Evolutionary conservation across 2,888 invertebrate species (phyloP).

Genomic region (Rhimphoctona megacephalus): DNA sequence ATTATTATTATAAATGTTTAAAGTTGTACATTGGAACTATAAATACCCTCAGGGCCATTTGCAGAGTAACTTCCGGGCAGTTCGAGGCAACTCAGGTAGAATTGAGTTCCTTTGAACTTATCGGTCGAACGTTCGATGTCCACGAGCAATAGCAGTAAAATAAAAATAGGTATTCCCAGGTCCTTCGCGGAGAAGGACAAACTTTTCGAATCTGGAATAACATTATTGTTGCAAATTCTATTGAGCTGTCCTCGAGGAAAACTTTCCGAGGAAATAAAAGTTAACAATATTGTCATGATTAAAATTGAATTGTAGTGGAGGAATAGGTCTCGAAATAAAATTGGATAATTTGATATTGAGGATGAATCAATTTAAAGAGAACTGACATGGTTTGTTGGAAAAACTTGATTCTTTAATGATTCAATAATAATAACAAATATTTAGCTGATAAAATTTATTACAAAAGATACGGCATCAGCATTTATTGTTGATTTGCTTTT

Average conservation of each 20-base stretch:
- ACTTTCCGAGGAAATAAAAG: neutral
- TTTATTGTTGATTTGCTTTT: no score
- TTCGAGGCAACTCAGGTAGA: conserved; percentile 26
- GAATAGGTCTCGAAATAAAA: neutral
- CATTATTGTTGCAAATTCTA: conserved; percentile 41
- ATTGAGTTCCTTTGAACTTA: conserved; percentile 60
- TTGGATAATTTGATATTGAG: neutral
- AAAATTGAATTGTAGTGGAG: conserved; percentile 6
- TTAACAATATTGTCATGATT: conserved; percentile 7
- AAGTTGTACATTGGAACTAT: neutral
- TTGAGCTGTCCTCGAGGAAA: conserved; percentile 38
- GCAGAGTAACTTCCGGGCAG: conserved; percentile 40
- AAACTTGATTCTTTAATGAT: no score
- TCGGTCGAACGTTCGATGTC: conserved; percentile 26
- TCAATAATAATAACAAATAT: neutral
- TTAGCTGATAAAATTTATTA: neutral
- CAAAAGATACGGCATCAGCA: neutral
- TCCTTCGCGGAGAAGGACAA: conserved; percentile 15
- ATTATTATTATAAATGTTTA: neutral
- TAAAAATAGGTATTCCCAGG: conserved; percentile 18
- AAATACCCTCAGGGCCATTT: conserved; percentile 14
- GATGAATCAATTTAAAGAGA: neutral
- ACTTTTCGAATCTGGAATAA: conserved; percentile 35
- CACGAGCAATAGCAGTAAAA: conserved; percentile 6
- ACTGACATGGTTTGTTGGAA: no score